Evolutionary conservation across 2,888 invertebrate species (phyloP).

Genomic region (Torymus tubicola): DNA sequence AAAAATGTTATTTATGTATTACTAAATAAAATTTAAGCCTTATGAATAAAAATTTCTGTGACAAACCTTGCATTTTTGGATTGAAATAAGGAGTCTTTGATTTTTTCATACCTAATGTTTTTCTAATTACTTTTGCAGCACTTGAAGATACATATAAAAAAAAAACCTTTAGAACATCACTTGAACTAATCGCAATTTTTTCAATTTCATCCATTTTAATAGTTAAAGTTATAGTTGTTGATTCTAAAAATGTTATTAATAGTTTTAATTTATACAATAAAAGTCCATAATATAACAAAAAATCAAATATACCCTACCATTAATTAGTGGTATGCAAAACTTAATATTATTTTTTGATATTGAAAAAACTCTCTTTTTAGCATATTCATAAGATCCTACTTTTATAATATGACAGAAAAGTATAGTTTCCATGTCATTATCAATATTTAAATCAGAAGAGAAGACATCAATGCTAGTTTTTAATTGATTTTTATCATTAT

Average conservation of each 20-base stretch:
- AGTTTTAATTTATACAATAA: too few species aligned
- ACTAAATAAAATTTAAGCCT: too few species aligned
- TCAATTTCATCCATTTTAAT: too few species aligned
- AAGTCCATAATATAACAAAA: too few species aligned
- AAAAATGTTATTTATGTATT: background rate
- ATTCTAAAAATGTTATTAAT: too few species aligned
- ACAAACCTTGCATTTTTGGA: background rate
- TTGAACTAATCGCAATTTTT: too few species aligned
- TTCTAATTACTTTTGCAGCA: background rate
- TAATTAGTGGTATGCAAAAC: slow-evolving; percentile 21
- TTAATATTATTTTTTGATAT: slow-evolving; percentile 4
- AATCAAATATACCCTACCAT: slow-evolving; percentile 4
- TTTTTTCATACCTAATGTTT: background rate
- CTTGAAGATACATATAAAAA: too few species aligned
- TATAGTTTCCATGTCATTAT: background rate
- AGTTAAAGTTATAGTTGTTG: too few species aligned
- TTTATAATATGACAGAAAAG: slow-evolving; percentile 16
- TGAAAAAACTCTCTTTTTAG: slow-evolving; percentile 21
- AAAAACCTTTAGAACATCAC: too few species aligned
- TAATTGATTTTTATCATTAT: background rate
- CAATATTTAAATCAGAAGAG: background rate
- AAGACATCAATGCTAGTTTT: background rate
- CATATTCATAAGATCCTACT: slow-evolving; percentile 33
- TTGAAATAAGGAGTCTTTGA: background rate
- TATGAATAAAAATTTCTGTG: background rate